These are phyloP conservation scores for Helogale parvula DNA, from an alignment of 2,113 vertebrate species.

Conservation along the genomic window DNA sequence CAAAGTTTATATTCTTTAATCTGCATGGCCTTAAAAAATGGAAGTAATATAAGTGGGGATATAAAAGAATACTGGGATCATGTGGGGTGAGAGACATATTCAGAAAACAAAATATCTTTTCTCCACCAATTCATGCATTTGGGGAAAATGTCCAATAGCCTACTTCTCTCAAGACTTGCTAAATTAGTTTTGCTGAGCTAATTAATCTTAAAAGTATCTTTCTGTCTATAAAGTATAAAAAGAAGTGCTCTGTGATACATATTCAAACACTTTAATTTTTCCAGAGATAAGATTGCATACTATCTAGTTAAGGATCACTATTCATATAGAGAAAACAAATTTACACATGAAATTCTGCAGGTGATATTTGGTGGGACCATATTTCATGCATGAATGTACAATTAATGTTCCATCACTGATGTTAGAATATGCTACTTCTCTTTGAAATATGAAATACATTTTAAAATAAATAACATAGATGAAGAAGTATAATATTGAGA, in stretches of 20 bases:
- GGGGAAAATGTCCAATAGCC: background rate
- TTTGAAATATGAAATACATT: conserved; percentile 33
- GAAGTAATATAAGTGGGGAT: background rate
- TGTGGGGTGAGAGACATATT: background rate
- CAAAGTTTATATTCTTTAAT: background rate
- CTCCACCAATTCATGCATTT: background rate
- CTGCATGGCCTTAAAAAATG: background rate
- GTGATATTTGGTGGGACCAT: background rate
- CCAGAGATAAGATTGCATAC: background rate
- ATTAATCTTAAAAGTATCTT: background rate
- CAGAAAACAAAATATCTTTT: background rate
- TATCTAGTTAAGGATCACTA: background rate
- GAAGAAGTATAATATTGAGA: conserved; percentile 8
- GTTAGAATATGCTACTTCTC: background rate
- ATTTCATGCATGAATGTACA: conserved; percentile 34
- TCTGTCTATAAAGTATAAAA: background rate
- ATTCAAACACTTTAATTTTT: background rate
- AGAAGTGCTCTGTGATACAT: background rate
- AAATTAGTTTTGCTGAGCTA: background rate
- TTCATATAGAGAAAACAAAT: background rate
- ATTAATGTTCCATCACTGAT: conserved; percentile 27
- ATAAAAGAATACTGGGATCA: background rate
- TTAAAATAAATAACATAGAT: conserved; percentile 60
- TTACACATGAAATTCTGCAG: background rate
- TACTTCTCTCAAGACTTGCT: background rate